Evolutionary conservation across 2,113 vertebrate genomes (phyloP), one percentile per base, ranked within the genome.

Genomic region (Amblyopsis rosae): DNA sequence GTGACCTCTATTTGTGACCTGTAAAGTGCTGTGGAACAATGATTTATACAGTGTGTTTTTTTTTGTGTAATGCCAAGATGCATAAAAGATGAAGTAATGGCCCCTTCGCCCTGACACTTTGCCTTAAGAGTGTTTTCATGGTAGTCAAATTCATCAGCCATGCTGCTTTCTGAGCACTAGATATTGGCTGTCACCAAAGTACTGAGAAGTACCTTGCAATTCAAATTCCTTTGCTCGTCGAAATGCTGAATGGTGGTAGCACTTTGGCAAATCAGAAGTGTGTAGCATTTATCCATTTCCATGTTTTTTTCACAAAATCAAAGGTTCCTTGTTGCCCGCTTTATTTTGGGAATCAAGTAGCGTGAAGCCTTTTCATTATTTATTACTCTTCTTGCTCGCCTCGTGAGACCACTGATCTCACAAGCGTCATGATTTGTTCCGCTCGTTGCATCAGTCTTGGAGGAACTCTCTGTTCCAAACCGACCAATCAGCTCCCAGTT

Each of bases 131-230:
- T 61, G 59, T 61, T 46, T 61, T 47, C 13, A 61, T 61, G 35
- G 16, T 41, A 47, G 33, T 12, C 15, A 46, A 61, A 61, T 61
- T 16, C 9, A 61, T 61, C 59, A 61, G 35, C 46, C 59, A 61
- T 16, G 41, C 9, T 13, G 9, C 15, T 16, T 61, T 46, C 59
- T 47, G 59, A 6, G 0, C 46, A 8, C n/a, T 17, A 46, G 59
- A 61, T 61, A 61, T 61, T 61, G 41, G 59, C n/a, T 19, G 59
- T 61, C 59, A 61, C 13, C 11, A 41, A 10, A 47, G 4, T 45
- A n/a, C 13, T 15, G 9, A 61, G 46, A 61, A 17, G 41, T 47
- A 47, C 41, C 41, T 46, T 46, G 59, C 59, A 2, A 16, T 47
- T 17, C 35, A 46, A 61, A 47, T 46, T 13, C 59, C 41, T 47